Evolutionary conservation across 2,113 vertebrate species (phyloP).

Genomic region (Sialia sialis): DNA sequence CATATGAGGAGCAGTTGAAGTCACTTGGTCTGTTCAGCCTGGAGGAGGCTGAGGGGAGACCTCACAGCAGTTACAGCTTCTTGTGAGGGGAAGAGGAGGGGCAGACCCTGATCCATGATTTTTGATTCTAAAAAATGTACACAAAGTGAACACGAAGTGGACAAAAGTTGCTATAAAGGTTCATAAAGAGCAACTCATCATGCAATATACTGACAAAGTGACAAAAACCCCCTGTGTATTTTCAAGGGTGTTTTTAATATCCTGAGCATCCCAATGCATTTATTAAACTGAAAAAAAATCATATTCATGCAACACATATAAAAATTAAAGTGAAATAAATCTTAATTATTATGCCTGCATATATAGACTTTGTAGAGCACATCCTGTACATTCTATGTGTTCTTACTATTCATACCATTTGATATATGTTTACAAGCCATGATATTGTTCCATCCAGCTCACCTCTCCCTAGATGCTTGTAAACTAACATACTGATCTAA

Average conservation of each 20-base stretch:
- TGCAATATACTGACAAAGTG: not conserved
- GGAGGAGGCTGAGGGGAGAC: not conserved
- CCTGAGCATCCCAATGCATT: not conserved
- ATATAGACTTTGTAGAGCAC: not conserved
- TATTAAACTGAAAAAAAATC: not conserved
- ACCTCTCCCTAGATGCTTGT: not conserved
- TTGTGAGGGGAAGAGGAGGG: not conserved
- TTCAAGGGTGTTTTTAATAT: not conserved
- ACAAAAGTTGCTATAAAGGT: not conserved
- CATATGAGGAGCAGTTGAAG: rapidly evolving
- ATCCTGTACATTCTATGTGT: not conserved
- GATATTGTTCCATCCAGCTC: not conserved
- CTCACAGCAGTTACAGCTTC: not conserved
- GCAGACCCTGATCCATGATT: not conserved
- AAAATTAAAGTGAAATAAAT: not conserved
- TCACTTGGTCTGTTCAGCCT: not conserved
- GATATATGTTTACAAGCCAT: not conserved
- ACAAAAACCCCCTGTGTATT: not conserved
- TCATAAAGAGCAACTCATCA: not conserved
- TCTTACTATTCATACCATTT: not conserved
- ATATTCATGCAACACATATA: not conserved
- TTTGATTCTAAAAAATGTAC: not conserved
- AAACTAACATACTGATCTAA: slow-evolving; percentile 1
- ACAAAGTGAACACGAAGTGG: not conserved
- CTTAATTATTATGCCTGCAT: not conserved